These are phyloP conservation scores for Hydrophis major DNA, from an alignment of 2,797 vertebrate genomes.

Conservation along the genomic window DNA sequence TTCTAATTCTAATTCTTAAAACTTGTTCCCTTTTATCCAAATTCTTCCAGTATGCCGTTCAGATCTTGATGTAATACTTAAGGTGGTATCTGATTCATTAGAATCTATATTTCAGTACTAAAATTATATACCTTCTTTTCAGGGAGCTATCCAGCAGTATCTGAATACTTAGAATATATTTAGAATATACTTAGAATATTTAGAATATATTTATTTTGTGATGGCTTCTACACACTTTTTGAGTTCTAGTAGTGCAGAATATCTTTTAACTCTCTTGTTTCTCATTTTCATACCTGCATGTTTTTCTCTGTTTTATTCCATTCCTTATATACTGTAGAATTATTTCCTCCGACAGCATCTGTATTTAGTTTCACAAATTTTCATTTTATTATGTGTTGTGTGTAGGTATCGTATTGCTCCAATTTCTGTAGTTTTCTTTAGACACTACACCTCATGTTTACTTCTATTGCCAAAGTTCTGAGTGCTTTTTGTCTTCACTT, in stretches of 20 bases:
- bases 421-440: background rate
- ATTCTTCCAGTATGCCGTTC: background rate
- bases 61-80: background rate
- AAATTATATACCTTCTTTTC: background rate
- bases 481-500: background rate
- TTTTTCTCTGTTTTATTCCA: background rate
- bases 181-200: background rate
- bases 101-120: background rate
- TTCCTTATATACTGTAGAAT: background rate
- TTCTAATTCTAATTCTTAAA: background rate
- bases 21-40: background rate
- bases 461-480: background rate
- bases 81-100: background rate
- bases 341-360: background rate
- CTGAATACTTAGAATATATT: background rate
- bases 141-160: background rate
- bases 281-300: background rate
- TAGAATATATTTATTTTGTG: background rate
- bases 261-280: background rate
- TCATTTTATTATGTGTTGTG: background rate
- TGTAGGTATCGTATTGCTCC: background rate
- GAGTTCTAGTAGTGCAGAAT: background rate
- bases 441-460: background rate
- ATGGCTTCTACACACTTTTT: background rate
- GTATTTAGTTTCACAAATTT: background rate